These are phyloP conservation scores for Wasmannia auropunctata DNA, from an alignment of 1,140 invertebrate genomes.

Conservation along the genomic window DNA sequence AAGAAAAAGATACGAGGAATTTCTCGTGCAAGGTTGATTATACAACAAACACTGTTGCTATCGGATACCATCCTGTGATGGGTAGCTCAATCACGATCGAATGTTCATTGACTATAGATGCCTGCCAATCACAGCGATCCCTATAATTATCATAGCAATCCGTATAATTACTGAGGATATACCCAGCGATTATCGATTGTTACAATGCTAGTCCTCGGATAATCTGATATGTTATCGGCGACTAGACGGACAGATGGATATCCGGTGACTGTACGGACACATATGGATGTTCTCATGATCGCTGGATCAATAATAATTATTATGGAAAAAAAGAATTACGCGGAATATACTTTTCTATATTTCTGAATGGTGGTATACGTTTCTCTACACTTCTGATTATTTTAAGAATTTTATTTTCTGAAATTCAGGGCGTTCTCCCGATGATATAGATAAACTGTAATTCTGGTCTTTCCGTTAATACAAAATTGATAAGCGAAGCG, in stretches of 20 bases:
- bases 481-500: slow-evolving; percentile 15
- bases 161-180: slow-evolving; percentile 41
- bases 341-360: neutral
- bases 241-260: neutral
- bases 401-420: neutral
- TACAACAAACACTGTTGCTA: neutral
- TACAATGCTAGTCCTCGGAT: slow-evolving; percentile 15
- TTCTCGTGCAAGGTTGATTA: neutral
- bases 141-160: slow-evolving; percentile 52
- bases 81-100: slow-evolving; percentile 5
- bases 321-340: neutral
- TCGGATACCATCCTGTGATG: neutral
- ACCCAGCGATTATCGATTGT: slow-evolving; percentile 45
- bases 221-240: slow-evolving; percentile 54
- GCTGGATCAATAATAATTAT: neutral
- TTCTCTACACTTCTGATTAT: neutral
- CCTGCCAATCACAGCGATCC: slow-evolving; percentile 44
- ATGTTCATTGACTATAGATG: slow-evolving; percentile 28
- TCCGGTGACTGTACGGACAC: neutral
- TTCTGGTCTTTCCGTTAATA: slow-evolving; percentile 5
- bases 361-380: neutral
- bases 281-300: neutral
- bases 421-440: neutral
- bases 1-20: neutral
- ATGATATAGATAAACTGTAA: neutral